Conservation (phyloP, 1,140 invertebrate species). For the Homarus americanus region DNA sequence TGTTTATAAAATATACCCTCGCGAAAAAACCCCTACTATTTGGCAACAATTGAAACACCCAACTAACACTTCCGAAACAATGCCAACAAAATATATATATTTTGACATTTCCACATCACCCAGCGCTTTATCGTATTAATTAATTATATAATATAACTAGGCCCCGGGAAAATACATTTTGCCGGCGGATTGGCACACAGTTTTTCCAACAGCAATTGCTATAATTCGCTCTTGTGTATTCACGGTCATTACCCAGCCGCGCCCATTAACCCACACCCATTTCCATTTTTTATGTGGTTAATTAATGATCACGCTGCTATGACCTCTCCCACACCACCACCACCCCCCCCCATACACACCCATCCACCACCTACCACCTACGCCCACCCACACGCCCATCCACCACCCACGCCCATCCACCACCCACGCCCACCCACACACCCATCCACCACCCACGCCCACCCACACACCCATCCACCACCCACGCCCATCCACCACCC, state of each 20-base stretch:
- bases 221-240: not conserved
- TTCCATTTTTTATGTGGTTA: not conserved
- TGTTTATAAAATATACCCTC: too few species aligned
- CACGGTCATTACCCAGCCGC: not conserved
- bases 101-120: not conserved
- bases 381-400: too few species aligned
- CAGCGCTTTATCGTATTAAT: not conserved
- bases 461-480: too few species aligned
- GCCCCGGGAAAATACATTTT: not conserved
- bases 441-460: too few species aligned
- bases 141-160: not conserved
- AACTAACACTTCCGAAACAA: too few species aligned
- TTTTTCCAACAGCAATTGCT: not conserved
- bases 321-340: not conserved
- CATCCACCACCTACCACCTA: too few species aligned
- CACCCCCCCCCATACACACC: not conserved
- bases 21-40: too few species aligned
- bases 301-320: not conserved
- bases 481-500: too few species aligned
- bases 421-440: too few species aligned
- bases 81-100: not conserved
- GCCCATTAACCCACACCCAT: not conserved
- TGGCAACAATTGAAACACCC: too few species aligned
- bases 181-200: too few species aligned
- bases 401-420: too few species aligned